A percentile compares a stretch with the other conserved stretches of the same genome.
Evolutionary conservation across 1,140 invertebrate genomes (phyloP).

Genomic region (Trinorchestia longiramus): DNA sequence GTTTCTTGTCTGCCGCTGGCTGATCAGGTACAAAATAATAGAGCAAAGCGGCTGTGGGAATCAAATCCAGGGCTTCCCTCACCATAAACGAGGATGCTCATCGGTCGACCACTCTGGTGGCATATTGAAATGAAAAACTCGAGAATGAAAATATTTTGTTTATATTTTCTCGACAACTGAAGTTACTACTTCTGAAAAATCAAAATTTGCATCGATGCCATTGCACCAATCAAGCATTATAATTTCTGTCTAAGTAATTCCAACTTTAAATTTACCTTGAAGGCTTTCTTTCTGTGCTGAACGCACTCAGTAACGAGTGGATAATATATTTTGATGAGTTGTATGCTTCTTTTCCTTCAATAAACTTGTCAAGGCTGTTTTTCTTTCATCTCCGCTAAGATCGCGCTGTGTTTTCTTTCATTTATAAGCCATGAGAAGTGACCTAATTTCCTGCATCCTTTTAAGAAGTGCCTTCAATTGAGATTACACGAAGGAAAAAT

Average conservation of each 20-base stretch:
- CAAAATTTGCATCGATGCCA: no score
- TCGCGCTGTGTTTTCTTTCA: background rate
- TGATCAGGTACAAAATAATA: no score
- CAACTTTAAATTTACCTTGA: background rate
- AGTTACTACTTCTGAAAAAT: no score
- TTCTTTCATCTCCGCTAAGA: background rate
- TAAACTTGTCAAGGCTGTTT: background rate
- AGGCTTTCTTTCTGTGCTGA: background rate
- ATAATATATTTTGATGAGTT: background rate
- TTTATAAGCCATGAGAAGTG: background rate
- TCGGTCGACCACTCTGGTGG: background rate
- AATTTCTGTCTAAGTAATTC: background rate
- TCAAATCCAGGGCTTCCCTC: no score
- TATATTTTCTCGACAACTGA: no score
- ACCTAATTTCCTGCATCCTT: background rate
- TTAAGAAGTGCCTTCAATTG: background rate
- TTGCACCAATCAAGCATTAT: background rate
- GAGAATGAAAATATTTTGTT: background rate
- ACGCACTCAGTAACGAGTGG: background rate
- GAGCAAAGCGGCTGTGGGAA: no score
- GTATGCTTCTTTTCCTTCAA: background rate
- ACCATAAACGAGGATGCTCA: no score
- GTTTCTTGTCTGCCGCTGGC: no score
- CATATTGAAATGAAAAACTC: background rate
- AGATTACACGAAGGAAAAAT: background rate